Percentiles rank a stretch among this genome's conserved stretches.
phyloP scores from a whole-genome alignment of 2,797 vertebrate species.

The Manis javanica region DNA sequence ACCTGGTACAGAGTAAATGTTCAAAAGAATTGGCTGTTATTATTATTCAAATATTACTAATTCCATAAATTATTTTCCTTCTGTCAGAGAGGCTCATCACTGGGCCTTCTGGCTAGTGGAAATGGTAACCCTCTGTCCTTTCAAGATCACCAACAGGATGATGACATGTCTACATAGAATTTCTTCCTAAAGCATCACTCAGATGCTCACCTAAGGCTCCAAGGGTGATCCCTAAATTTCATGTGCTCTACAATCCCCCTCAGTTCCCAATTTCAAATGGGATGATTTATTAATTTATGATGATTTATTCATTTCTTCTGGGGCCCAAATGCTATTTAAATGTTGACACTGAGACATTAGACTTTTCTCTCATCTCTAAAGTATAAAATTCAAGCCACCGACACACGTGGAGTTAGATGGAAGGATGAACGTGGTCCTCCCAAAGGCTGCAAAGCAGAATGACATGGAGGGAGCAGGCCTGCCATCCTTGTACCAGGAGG shows the following conservation, averaged over 20 bases:
- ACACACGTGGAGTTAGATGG: not conserved
- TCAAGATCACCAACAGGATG: not conserved
- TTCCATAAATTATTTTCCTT: not conserved
- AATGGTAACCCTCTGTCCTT: not conserved
- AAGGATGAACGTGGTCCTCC: not conserved
- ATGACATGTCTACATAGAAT: not conserved
- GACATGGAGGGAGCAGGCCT: not conserved
- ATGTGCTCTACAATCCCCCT: not conserved
- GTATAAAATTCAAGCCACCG: not conserved
- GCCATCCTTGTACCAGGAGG: not conserved
- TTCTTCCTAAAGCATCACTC: not conserved
- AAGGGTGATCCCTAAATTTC: not conserved
- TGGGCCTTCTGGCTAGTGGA: not conserved
- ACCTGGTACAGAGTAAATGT: not conserved
- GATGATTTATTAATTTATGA: slow-evolving; percentile 58
- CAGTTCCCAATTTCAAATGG: slow-evolving; percentile 9
- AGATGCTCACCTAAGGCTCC: not conserved
- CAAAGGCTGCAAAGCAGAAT: not conserved
- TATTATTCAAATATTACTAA: slow-evolving; percentile 28
- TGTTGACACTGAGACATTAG: not conserved
- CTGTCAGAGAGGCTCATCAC: not conserved
- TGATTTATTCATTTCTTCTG: slow-evolving; percentile 55
- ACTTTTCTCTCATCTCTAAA: slow-evolving; percentile 32
- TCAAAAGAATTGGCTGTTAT: not conserved
- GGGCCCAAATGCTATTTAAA: slow-evolving; percentile 10